Evolutionary conservation across 1,140 invertebrate genomes (phyloP).

Genomic region (Zaprionus ghesquierei): DNA sequence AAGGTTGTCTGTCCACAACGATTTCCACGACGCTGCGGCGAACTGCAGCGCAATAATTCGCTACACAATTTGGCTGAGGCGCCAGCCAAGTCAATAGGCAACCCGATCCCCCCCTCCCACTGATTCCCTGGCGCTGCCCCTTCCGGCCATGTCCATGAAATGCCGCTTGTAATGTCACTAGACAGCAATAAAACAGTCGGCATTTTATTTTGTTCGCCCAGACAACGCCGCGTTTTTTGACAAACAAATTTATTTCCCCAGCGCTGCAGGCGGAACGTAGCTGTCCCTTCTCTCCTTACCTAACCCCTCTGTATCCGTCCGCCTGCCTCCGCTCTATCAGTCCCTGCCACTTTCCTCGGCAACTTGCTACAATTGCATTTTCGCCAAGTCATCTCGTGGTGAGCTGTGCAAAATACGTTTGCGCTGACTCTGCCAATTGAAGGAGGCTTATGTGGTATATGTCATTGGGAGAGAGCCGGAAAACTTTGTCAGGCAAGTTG

Average conservation of each 20-base stretch:
- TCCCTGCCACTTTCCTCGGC: not conserved
- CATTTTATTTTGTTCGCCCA: constrained; percentile 56
- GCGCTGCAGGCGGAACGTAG: constrained; percentile 14
- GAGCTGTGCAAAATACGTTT: not conserved
- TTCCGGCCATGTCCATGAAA: constrained; percentile 3
- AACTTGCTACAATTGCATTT: constrained; percentile 6
- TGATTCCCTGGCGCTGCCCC: not conserved
- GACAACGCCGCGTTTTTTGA: constrained; percentile 33
- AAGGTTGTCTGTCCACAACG: constrained; percentile 68
- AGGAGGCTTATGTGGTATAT: not conserved
- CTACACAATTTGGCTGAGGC: constrained; percentile 63
- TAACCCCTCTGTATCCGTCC: not conserved
- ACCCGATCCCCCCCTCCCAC: not conserved
- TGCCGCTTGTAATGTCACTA: constrained; percentile 62
- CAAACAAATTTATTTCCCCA: constrained; percentile 66
- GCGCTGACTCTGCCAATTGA: not conserved
- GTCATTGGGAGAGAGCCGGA: too few species aligned
- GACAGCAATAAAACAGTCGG: constrained; percentile 72
- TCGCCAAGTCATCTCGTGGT: constrained; percentile 7
- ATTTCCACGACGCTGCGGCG: constrained; percentile 45
- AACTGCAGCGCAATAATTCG: constrained; percentile 70
- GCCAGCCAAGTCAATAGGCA: constrained; percentile 65
- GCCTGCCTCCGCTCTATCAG: too few species aligned
- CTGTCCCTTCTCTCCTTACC: too few species aligned
- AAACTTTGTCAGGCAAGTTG: not conserved